These are phyloP conservation scores for Ornithorhynchus anatinus DNA, from an alignment of 2,113 vertebrate genomes.

Conservation along the genomic window DNA sequence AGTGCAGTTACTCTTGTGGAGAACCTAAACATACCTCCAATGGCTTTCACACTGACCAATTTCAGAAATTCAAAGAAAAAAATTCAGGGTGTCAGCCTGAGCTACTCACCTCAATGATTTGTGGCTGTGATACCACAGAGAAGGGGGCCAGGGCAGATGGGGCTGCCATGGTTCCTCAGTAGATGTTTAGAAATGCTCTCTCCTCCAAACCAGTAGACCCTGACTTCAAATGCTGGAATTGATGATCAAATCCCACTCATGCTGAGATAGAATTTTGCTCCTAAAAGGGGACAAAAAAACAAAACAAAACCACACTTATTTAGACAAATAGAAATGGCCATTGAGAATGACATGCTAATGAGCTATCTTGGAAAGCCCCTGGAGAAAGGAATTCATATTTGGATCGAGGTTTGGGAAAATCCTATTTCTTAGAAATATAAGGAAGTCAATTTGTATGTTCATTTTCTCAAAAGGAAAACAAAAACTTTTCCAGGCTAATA, in stretches of 20 bases:
- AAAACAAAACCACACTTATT: neutral
- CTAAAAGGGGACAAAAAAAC: conserved; percentile 38
- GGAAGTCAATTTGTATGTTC: neutral
- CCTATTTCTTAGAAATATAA: neutral
- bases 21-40: neutral
- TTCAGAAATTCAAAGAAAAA: no score
- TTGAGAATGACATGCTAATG: neutral
- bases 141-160: conserved; percentile 38
- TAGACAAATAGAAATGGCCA: neutral
- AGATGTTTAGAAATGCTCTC: neutral
- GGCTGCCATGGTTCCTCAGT: conserved; percentile 55
- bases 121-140: conserved; percentile 67
- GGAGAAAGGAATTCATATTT: no score
- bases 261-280: conserved; percentile 43
- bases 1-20: neutral
- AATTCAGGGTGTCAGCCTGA: accelerated
- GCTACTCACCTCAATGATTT: conserved; percentile 63
- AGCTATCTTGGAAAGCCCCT: no score
- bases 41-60: no score
- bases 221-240: neutral
- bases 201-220: conserved; percentile 1
- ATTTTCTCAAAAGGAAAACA: neutral
- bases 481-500: no score
- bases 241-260: conserved; percentile 64
- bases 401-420: no score